Base-by-base conservation (phyloP, 2,888 invertebrate species). In the Tholera decimalis region DNA sequence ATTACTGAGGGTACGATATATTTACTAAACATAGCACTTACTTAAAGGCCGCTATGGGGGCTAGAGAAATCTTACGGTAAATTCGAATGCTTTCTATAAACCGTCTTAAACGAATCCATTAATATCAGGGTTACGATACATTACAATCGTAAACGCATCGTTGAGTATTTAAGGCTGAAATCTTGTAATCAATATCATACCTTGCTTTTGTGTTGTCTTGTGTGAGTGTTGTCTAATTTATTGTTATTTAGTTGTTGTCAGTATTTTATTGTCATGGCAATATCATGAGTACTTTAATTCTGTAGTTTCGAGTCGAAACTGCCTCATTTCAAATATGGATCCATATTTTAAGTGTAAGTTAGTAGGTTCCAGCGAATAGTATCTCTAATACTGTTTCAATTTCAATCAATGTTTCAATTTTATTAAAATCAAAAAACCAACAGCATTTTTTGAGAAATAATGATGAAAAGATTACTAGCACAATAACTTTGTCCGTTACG, bases 1-100 rank as follows among this genome's bases (percentile, higher is more conserved):
- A n/a, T n/a, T n/a, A n/a, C n/a, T n/a, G n/a, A n/a, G n/a, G n/a
- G n/a, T n/a, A n/a, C n/a, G n/a, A n/a, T n/a, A n/a, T n/a, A n/a
- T n/a, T n/a, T n/a, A n/a, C n/a, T n/a, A n/a, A n/a, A n/a, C n/a
- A 60, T 35, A 70, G 39, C 50, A 60, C 65, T 66, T 71, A 54
- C 18, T 53, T 47, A 50, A 26, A 37, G 35, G 8, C 9, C 11
- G 55, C n/a, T 28, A 43, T 44, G 18, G 33, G 49, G 33, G 54
- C 33, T 44, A 41, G 18, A 24, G 33, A 39, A 39, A 35, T 44
- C 28, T 59, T 24, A 58, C 28, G 53, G n/a, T 62, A 39, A 49
- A 60, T 43, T 41, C 22, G 47, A 47, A 60, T 46, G 30, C 47
- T 49, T 56, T 51, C 26, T 50, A 41, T 46, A 59, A 68, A 28